Evolutionary conservation across 92 coral and sea anemone species (phyloP), one percentile per base, ranked within the genome.

Genomic region (Porites cylindrica): DNA sequence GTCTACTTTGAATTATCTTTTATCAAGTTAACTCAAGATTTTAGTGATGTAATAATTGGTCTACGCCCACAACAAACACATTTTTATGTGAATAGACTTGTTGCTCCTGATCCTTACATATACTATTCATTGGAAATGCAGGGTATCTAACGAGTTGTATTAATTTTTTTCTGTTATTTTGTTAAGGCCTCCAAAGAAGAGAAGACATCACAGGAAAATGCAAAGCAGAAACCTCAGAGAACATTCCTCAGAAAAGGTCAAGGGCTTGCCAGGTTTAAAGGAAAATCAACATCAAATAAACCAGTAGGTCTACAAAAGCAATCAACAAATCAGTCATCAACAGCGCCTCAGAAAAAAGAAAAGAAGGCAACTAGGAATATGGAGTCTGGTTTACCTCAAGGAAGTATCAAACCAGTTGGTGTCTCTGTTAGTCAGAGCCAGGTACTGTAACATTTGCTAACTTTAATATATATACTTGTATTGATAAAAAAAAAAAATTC

Each of bases 231-330:
- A 76, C 86, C 94, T 16, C 91, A 90, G 69, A 86, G 89, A 82
- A 85, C 98, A 76, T 97, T 97, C 82, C 91, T 97, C n/a, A 86
- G 93, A 65, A 97, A 93, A 92, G 98, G 99, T 23, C 95, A 97
- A 82, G 99, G 99, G 8, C 93, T 97, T 66, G 94, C 93, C 43
- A 90, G 99, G 67, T 97, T 95, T 85, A 90, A 93, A 54, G 84
- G 94, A 85, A 93, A 91, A 53, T 75, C 87, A 74, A 64, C 86
- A 8, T 82, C 86, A 82, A 75, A 26, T 52, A 83, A 63, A 67
- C 14, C 80, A 13, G 80, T 51, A 7, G 65, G 51, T 10, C 72
- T 62, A 47, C 23, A 10, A 10, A 21, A 74, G 64, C 71, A 17
- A 65, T n/a, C 65, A n/a, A 43, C 32, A n/a, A 53, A 51, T n/a